Percentiles rank a stretch among this genome's conserved stretches.
phyloP scores from a whole-genome alignment of 2,797 vertebrate species.

The Dicrostonyx torquatus region DNA sequence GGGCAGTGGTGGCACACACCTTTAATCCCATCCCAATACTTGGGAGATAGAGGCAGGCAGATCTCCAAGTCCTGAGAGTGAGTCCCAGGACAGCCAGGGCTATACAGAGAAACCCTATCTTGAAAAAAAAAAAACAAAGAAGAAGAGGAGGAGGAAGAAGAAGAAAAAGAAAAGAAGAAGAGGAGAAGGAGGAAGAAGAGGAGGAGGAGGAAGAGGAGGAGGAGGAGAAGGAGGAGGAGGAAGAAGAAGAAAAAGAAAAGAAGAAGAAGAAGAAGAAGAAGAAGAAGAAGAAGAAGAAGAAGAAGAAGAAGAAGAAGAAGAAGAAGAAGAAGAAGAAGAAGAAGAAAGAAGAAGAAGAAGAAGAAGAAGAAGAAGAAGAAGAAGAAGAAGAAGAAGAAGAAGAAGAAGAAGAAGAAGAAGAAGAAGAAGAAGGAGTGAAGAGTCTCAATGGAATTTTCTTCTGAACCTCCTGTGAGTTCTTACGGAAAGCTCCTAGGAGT shows the following conservation, averaged over 20 bases:
- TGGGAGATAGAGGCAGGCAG: neutral
- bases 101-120: neutral
- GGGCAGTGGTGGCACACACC: neutral
- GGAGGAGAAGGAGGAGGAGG: neutral
- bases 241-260: neutral
- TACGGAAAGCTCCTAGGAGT: neutral
- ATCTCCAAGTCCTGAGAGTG: neutral
- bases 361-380: no score
- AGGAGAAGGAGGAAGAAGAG: neutral
- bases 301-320: neutral
- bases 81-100: neutral
- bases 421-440: neutral
- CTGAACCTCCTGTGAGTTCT: neutral
- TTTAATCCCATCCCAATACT: neutral
- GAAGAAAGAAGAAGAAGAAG: no score
- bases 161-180: no score
- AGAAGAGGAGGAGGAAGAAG: neutral
- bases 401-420: no score
- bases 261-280: neutral
- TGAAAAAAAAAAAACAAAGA: no score
- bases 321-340: neutral
- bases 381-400: no score
- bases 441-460: constrained; percentile 35
- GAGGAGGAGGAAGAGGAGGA: no score
- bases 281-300: neutral